These are phyloP conservation scores for Orbicella faveolata DNA, from an alignment of 64 coral and sea anemone species.

Conservation along the genomic window DNA sequence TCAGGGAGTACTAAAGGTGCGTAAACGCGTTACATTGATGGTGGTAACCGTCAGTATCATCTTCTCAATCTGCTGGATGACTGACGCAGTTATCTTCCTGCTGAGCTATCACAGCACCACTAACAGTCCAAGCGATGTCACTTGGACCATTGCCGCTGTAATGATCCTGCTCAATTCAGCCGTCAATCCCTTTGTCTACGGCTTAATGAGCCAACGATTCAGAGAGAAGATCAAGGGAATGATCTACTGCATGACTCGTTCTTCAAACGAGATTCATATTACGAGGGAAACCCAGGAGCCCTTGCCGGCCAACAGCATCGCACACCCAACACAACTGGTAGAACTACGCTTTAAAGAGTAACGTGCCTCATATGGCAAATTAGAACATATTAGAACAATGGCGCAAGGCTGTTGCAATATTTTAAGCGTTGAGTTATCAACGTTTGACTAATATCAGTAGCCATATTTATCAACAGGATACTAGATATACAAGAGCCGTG, in stretches of 20 bases:
- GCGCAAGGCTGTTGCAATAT: no score
- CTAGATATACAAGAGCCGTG: no score
- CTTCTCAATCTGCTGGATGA: background rate
- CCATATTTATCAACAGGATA: no score
- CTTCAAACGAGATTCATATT: no score
- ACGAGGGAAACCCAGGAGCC: no score
- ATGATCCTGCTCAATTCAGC: background rate
- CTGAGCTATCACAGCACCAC: background rate
- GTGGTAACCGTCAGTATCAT: background rate
- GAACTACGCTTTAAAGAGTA: no score
- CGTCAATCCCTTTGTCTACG: conserved; percentile 20
- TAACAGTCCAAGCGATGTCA: background rate
- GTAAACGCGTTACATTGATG: background rate
- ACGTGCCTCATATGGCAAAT: no score
- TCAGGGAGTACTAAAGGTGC: background rate
- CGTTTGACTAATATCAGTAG: no score
- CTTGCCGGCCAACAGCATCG: no score
- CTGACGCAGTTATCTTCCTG: background rate
- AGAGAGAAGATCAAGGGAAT: background rate
- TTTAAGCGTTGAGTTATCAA: no score
- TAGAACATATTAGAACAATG: no score
- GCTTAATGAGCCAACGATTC: background rate
- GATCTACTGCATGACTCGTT: background rate
- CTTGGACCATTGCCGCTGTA: background rate
- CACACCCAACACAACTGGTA: no score